phyloP scores from a whole-genome alignment of 2,797 vertebrate genomes.

The Nannoperca australis region DNA sequence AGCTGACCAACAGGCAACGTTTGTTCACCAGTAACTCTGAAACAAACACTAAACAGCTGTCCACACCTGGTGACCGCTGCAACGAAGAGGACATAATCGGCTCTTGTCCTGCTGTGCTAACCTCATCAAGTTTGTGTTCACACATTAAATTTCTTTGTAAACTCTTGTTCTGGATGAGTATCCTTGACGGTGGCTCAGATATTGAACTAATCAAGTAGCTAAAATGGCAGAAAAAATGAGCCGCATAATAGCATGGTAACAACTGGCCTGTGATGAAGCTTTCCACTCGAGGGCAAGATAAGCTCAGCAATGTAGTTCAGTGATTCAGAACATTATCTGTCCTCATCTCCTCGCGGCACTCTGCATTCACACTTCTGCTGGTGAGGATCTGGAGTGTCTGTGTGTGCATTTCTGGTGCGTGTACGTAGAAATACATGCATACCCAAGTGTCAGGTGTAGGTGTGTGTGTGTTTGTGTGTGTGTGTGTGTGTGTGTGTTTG shows the following conservation, averaged over 20 bases:
- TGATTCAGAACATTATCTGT: slow-evolving; percentile 52
- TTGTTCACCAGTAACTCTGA: slow-evolving; percentile 18
- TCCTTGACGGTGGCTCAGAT: slow-evolving; percentile 67
- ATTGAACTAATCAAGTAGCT: slow-evolving; percentile 54
- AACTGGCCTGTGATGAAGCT: slow-evolving; percentile 54
- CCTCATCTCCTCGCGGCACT: slow-evolving; percentile 54
- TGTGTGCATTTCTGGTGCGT: slow-evolving; percentile 29
- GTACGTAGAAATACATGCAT: slow-evolving; percentile 39
- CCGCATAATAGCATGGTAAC: slow-evolving; percentile 19
- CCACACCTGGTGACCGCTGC: slow-evolving; percentile 35
- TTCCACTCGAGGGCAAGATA: slow-evolving; percentile 42
- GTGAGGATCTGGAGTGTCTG: slow-evolving; percentile 78
- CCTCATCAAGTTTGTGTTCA: slow-evolving; percentile 39
- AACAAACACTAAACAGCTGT: slow-evolving; percentile 21
- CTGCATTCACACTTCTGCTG: slow-evolving; percentile 83
- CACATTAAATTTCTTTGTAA: slow-evolving; percentile 52
- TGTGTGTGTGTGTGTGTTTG: background rate
- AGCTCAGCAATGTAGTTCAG: slow-evolving; percentile 43
- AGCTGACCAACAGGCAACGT: slow-evolving; percentile 28
- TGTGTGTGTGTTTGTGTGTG: background rate
- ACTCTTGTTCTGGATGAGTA: slow-evolving; percentile 54
- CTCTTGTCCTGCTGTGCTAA: slow-evolving; percentile 59
- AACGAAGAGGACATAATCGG: slow-evolving; percentile 42
- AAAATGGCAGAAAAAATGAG: slow-evolving; percentile 37
- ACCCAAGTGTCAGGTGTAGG: slow-evolving; percentile 1